Evolutionary conservation across 30 jellyfish, hydroid and myxozoan species (phyloP).

Genomic region (Sanderia malayensis): DNA sequence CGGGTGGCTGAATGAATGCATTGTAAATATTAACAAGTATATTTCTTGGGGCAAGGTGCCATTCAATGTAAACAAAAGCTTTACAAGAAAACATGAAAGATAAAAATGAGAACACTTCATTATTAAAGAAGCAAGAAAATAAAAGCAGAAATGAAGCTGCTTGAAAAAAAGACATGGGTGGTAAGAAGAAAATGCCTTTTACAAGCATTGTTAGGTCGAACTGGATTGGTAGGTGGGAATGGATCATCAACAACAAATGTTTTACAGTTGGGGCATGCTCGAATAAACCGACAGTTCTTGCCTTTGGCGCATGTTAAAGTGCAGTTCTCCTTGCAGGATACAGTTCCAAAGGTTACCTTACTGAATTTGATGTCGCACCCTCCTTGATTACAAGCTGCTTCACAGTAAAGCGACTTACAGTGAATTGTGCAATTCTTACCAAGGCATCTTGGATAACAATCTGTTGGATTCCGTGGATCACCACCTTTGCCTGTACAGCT

Average conservation of each 20-base stretch:
- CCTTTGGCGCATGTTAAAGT: slow-evolving; percentile 23
- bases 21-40: neutral
- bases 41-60: neutral
- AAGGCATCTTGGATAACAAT: slow-evolving; percentile 26
- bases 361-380: slow-evolving; percentile 16
- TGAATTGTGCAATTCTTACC: slow-evolving; percentile 17
- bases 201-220: neutral
- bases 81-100: neutral
- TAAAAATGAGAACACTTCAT: no score
- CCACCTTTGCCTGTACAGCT: no score
- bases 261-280: slow-evolving; percentile 11
- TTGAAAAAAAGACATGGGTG: neutral
- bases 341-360: neutral
- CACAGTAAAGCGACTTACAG: neutral
- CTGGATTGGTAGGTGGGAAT: slow-evolving; percentile 9
- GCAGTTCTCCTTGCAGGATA: slow-evolving; percentile 7
- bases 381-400: slow-evolving; percentile 5
- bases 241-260: slow-evolving; percentile 28
- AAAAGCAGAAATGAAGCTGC: slow-evolving; percentile 1
- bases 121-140: no score
- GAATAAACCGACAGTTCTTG: neutral
- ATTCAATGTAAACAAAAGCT: no score
- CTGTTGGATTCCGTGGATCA: neutral
- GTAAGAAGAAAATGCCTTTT: neutral
- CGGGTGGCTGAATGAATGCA: neutral